phyloP scores from a whole-genome alignment of 2,888 invertebrate species.

The Acleris cristana region DNA sequence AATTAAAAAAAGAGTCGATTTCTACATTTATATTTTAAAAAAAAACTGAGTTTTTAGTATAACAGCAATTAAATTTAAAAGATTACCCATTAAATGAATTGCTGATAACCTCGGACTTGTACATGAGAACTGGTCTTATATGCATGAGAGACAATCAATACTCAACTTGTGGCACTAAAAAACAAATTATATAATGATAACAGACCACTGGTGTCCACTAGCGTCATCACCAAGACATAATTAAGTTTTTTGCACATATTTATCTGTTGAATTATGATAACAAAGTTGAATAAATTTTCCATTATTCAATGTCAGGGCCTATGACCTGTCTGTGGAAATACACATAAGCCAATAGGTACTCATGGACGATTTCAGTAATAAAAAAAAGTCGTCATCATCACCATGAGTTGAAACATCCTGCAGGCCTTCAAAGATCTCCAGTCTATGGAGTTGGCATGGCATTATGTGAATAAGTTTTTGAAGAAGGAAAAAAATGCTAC shows the following conservation, averaged over 20 bases:
- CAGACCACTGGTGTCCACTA: conserved; percentile 9
- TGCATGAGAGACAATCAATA: conserved; percentile 9
- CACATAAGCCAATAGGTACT: too few species aligned
- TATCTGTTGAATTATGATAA: conserved; percentile 6
- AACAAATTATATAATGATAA: conserved; percentile 37
- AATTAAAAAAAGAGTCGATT: too few species aligned
- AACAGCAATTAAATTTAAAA: conserved; percentile 17
- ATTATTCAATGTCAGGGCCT: conserved; percentile 1
- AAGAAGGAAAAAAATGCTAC: too few species aligned
- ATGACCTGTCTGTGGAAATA: neutral
- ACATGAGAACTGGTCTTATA: conserved; percentile 8
- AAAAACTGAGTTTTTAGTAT: neutral
- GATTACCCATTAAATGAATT: conserved; percentile 20
- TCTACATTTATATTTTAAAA: neutral
- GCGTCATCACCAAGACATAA: conserved; percentile 1
- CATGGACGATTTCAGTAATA: too few species aligned
- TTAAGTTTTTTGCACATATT: neutral
- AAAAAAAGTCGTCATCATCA: too few species aligned
- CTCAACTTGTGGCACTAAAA: conserved; percentile 22
- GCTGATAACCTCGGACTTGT: conserved; percentile 25
- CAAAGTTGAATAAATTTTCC: conserved; percentile 12
- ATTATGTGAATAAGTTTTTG: too few species aligned
- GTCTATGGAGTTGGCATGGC: too few species aligned
- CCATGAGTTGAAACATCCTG: too few species aligned
- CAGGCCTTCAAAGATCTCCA: too few species aligned